Base-by-base conservation (phyloP, 2,888 invertebrate genomes). In the Pherbina coryleti region DNA sequence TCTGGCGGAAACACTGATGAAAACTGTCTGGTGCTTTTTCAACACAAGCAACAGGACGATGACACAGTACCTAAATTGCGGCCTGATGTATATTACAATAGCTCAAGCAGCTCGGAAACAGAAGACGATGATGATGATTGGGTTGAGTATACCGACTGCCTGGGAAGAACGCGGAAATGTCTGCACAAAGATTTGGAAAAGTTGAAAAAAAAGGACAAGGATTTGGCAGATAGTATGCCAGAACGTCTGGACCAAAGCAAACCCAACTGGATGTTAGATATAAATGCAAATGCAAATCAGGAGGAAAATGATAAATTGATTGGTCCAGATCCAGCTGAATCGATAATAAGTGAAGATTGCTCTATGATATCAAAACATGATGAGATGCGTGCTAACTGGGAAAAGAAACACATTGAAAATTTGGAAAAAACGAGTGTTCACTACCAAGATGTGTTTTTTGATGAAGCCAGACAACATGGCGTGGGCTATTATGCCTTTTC, bases 401-500 rank as follows among this genome's bases (percentile, higher is more conserved):
- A 97, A 85, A 91, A 94, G 81, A 95, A 97, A 85, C 96, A 95
- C 85, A 92, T 91, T 69, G 93, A 94, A 84, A 90, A 96, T 73
- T 87, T 93, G 0, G 91, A 93, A 4, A 95, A 96, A 89, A 91
- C 93, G 78, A 92, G 95, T 89, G 92, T 97, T 72, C 98, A 98
- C 90, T 98, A 98, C 87, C 96, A 97, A 89, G 97, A 98, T 91
- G 92, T 98, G 73, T 92, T 96, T 77, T 97, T 95, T 89, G 95
- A 97, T 89, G 98, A 98, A 93, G 96, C 97, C 0, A 92, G 98
- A 79, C 92, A 94, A 14, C 98, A 98, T 87, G 98, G 98, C 85
- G 97, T 97, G 22, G 96, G 96, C 5, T 98, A 96, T 90, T 98
- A 94, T 90, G 93, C 94, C 28, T 98, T 98, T 89, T 96, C 97